Evolutionary conservation across 2,888 invertebrate genomes (phyloP), one percentile per base, ranked within the genome.

Genomic region (Erebia ligea): DNA sequence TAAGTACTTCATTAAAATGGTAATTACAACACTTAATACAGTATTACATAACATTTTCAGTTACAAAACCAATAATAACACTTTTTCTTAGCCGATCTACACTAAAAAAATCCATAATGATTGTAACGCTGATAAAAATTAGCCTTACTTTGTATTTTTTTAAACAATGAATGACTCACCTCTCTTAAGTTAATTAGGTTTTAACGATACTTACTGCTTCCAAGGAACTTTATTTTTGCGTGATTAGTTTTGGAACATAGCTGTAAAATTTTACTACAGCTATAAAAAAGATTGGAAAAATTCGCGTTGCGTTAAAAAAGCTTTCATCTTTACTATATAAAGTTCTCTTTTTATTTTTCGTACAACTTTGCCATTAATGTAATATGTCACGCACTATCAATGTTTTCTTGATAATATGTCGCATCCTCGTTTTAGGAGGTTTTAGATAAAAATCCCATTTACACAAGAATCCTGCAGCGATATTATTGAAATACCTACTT

Each of bases 361-460:
- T 15, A 48, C 15, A 48, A 62, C 19, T 21, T 48, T 45, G 8
- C 3, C 45, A 15, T 62, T 48, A 48, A 21, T 19, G 61, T 45
- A 25, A 25, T 25, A 19, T 6, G 45, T 11, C 45, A 45, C 62
- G 19, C 19, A 48, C 19, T 48, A 62, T 62, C 45, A 62, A 48
- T 48, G 15, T 2, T 15, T 45, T 21, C 2, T 45, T 21, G 13
- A 62, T 61, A 19, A 19, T 42, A 45, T 62, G 21, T 48, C 3
- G 4, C 19, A 45, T 21, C 61, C 61, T 61, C 59, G 10, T 45
- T 42, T 5, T 19, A 5, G 19, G 19, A 19, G 45, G 13, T 45
- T 11, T 45, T 21, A 48, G 15, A 62, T 62, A 62, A 59, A 21
- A 62, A 62, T 25, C 15, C 21, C 48, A 21, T 62, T 45, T 45